Evolutionary conservation across 2,888 invertebrate genomes (phyloP).

Genomic region (Ormyrus labotus): DNA sequence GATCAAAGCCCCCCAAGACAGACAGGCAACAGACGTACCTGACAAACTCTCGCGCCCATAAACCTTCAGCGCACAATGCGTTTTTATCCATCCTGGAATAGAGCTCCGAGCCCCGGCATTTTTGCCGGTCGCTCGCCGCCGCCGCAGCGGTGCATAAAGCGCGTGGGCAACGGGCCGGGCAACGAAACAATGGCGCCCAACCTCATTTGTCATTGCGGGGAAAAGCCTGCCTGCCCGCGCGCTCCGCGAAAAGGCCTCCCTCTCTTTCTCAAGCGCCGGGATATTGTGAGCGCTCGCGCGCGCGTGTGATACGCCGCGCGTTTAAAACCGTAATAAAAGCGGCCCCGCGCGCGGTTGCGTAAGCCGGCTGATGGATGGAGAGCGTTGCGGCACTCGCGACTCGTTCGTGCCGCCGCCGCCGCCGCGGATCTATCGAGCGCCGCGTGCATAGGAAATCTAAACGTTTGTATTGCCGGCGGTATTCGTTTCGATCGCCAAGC

Average conservation of each 20-base stretch:
- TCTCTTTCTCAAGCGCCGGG: too few relatives aligned
- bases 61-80: too few relatives aligned
- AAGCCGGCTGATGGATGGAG: conserved; percentile 32
- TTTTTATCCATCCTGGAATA: too few relatives aligned
- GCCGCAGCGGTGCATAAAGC: not conserved
- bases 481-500: not conserved
- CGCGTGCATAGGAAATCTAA: conserved; percentile 31
- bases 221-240: too few relatives aligned
- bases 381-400: not conserved
- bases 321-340: conserved; percentile 47
- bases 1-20: too few relatives aligned
- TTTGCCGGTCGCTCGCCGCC: too few relatives aligned
- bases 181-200: conserved; percentile 18
- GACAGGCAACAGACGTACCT: too few relatives aligned
- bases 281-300: too few relatives aligned
- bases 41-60: too few relatives aligned
- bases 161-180: conserved; percentile 3
- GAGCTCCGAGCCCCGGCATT: too few relatives aligned
- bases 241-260: not conserved
- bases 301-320: not conserved
- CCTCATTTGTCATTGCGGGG: conserved; percentile 27
- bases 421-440: conserved; percentile 20
- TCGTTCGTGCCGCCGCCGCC: not conserved
- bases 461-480: conserved; percentile 45
- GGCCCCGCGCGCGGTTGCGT: conserved; percentile 7